phyloP scores from a whole-genome alignment of 2,797 vertebrate species.

The Hafferia zeledoni region DNA sequence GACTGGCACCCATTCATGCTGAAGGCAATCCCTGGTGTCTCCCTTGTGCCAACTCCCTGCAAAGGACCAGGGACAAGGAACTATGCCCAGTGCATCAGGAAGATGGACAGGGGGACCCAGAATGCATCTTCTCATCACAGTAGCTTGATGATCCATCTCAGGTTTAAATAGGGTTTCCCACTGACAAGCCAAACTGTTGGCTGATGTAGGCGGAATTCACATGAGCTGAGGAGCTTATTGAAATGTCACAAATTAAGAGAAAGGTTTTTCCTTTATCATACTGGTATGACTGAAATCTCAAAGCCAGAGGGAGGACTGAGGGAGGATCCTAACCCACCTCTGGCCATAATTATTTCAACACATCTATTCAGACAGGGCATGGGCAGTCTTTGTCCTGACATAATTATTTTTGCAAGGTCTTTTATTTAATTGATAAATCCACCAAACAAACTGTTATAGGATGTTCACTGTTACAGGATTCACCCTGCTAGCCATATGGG shows the following conservation, averaged over 20 bases:
- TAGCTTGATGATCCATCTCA: background rate
- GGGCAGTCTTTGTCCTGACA: background rate
- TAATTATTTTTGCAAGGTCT: background rate
- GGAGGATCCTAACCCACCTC: background rate
- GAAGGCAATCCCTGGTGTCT: background rate
- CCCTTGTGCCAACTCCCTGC: background rate
- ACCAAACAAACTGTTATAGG: background rate
- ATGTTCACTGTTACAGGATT: background rate
- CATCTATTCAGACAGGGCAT: background rate
- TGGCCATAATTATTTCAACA: background rate
- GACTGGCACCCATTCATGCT: background rate
- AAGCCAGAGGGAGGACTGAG: background rate
- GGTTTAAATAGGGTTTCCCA: background rate
- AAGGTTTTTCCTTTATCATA: background rate
- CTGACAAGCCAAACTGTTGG: background rate
- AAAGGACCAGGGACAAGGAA: background rate
- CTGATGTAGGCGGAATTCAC: background rate
- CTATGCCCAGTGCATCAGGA: background rate
- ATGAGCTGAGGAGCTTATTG: background rate
- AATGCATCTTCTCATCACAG: background rate
- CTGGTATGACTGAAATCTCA: background rate
- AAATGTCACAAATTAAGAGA: background rate
- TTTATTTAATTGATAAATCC: background rate
- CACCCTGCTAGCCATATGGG: background rate
- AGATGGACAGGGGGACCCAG: background rate